phyloP scores from a whole-genome alignment of 2,888 invertebrate species.

The Brachylomia viminalis region DNA sequence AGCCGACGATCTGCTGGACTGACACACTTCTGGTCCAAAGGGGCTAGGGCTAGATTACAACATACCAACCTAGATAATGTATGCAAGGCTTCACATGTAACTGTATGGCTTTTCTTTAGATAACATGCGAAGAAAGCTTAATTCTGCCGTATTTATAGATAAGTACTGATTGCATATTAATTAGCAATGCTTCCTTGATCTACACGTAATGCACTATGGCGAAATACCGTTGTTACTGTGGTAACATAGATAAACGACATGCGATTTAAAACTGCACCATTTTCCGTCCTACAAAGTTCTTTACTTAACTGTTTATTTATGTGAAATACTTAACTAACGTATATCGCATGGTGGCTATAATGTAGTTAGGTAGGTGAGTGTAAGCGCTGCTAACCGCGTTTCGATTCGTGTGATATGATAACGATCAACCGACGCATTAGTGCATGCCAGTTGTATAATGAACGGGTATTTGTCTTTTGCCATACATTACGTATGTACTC shows the following conservation, averaged over 20 bases:
- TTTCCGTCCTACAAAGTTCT: neutral
- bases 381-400: slow-evolving; percentile 52
- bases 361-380: slow-evolving; percentile 2
- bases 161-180: slow-evolving; percentile 34
- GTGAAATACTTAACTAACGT: slow-evolving; percentile 3
- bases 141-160: slow-evolving; percentile 14
- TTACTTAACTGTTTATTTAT: neutral
- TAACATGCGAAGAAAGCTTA: slow-evolving; percentile 15
- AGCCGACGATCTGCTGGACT: neutral
- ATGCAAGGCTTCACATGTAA: slow-evolving; percentile 2
- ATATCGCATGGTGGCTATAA: slow-evolving; percentile 7
- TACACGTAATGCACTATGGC: slow-evolving; percentile 46
- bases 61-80: neutral
- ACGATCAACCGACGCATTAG: slow-evolving; percentile 67
- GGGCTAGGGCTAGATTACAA: slow-evolving; percentile 14
- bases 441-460: slow-evolving; percentile 72
- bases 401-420: slow-evolving; percentile 69
- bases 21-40: neutral
- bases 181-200: slow-evolving; percentile 42
- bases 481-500: slow-evolving; percentile 47
- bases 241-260: slow-evolving; percentile 9
- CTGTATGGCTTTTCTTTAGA: slow-evolving; percentile 16
- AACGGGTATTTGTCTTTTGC: slow-evolving; percentile 60
- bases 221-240: slow-evolving; percentile 34
- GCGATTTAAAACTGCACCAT: neutral